Conservation (phyloP, 2,888 invertebrate genomes). For the Scaptomyza caliginosa region DNA sequence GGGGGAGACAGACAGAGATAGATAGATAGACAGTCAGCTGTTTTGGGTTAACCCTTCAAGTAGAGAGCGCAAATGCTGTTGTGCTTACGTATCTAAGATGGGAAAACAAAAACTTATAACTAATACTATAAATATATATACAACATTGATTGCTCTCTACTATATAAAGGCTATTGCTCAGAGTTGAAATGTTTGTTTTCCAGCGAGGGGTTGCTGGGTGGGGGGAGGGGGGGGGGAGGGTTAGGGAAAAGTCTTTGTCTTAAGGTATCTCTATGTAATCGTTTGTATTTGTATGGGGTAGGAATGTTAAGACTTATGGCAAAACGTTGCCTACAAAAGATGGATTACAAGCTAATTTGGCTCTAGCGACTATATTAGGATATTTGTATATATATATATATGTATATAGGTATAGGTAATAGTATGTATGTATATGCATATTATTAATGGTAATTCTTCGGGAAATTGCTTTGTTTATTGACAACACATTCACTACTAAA, state of each 20-base stretch:
- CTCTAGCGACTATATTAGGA: conserved; percentile 8
- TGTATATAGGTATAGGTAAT: conserved; percentile 2
- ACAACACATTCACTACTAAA: too few species aligned
- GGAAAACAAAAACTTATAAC: conserved; percentile 17
- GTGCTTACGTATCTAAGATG: conserved; percentile 25
- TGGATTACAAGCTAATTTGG: conserved; percentile 23
- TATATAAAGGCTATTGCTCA: background rate
- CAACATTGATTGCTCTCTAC: conserved; percentile 18
- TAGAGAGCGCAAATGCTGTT: conserved; percentile 23
- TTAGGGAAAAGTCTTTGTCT: conserved; percentile 1
- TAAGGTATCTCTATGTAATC: background rate
- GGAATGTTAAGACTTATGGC: conserved; percentile 28
- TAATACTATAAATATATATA: conserved; percentile 1
- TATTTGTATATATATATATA: background rate
- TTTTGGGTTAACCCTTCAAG: background rate
- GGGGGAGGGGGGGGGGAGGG: too few species aligned
- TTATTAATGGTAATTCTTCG: background rate
- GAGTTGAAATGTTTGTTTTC: background rate
- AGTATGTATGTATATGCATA: background rate
- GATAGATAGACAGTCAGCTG: conserved; percentile 3
- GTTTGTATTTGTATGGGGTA: background rate
- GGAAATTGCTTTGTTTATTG: conserved; percentile 27
- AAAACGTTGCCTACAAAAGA: conserved; percentile 6
- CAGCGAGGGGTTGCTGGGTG: too few species aligned
- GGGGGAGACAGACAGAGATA: background rate